These are phyloP conservation scores for Acipenser ruthenus DNA, from an alignment of 2,797 vertebrate genomes.

Conservation along the genomic window DNA sequence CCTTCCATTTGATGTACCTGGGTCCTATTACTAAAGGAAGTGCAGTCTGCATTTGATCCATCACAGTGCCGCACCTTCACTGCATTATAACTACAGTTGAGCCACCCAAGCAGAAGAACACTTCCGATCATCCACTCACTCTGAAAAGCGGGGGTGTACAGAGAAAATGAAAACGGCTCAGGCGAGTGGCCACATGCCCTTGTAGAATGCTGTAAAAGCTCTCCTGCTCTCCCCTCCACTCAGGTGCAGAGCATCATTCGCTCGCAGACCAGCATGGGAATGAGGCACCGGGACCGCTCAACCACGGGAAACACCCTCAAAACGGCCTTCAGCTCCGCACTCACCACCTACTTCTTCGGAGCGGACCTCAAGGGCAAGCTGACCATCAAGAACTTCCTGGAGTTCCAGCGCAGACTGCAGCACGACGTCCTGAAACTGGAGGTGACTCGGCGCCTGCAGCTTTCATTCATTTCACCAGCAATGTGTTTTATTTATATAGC, in stretches of 20 bases:
- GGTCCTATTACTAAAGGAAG: too few species aligned
- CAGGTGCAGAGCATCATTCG: conserved; percentile 98
- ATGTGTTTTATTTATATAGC: neutral
- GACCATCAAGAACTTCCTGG: conserved; percentile 89
- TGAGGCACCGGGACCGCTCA: conserved; percentile 91
- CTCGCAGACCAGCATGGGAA: conserved; percentile 97
- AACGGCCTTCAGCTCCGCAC: conserved; percentile 84
- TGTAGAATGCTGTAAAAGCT: too few species aligned
- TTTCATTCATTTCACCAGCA: neutral
- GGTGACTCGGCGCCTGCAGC: conserved; percentile 48
- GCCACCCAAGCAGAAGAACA: too few species aligned
- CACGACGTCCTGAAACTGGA: conserved; percentile 94
- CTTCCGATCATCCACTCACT: too few species aligned
- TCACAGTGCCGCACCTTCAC: too few species aligned
- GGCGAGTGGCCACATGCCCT: too few species aligned
- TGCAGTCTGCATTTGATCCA: too few species aligned
- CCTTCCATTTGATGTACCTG: too few species aligned
- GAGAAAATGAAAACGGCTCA: too few species aligned
- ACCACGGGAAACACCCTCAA: conserved; percentile 96
- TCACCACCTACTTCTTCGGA: conserved; percentile 96
- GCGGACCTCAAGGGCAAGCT: conserved; percentile 88
- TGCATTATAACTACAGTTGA: too few species aligned
- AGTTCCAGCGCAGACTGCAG: conserved; percentile 94
- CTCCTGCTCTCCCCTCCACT: neutral
- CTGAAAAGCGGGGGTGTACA: too few species aligned